Evolutionary conservation across 64 coral and sea anemone genomes (phyloP).

Genomic region (Orbicella faveolata): DNA sequence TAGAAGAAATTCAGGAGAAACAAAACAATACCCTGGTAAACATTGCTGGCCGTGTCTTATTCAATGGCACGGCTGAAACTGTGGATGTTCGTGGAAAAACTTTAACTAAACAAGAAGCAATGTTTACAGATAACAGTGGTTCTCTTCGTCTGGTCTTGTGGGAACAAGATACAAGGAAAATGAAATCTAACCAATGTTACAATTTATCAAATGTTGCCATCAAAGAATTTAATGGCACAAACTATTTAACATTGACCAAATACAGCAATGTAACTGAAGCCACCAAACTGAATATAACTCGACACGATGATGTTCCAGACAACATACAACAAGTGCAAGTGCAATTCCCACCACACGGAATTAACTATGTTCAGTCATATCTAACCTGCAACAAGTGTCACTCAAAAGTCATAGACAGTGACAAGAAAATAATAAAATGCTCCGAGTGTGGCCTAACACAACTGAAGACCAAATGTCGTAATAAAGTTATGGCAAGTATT

Average conservation of each 20-base stretch:
- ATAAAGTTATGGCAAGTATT: constrained; percentile 58
- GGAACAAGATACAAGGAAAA: constrained; percentile 68
- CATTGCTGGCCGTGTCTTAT: constrained; percentile 30
- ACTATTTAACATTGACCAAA: constrained; percentile 58
- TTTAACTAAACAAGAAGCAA: constrained; percentile 42
- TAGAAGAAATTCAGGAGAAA: not conserved
- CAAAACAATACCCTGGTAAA: not conserved
- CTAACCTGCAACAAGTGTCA: constrained; percentile 63
- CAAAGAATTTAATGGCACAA: constrained; percentile 41
- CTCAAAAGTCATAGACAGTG: constrained; percentile 40
- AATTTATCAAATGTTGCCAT: constrained; percentile 58
- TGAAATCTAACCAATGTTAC: constrained; percentile 43
- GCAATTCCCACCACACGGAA: constrained; percentile 65
- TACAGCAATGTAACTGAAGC: constrained; percentile 45
- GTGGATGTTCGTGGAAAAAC: constrained; percentile 45
- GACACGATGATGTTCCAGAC: constrained; percentile 59
- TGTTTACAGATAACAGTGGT: constrained; percentile 61
- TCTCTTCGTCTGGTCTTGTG: constrained; percentile 50
- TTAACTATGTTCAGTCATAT: constrained; percentile 50
- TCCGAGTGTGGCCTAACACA: constrained; percentile 63
- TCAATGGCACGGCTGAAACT: constrained; percentile 55
- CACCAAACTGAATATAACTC: constrained; percentile 16
- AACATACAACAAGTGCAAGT: constrained; percentile 4
- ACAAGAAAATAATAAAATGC: constrained; percentile 68
- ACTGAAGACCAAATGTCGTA: constrained; percentile 41